Conservation (phyloP, 53 echinoderm and acorn worm genomes). For the Holothuria leucospilota region DNA sequence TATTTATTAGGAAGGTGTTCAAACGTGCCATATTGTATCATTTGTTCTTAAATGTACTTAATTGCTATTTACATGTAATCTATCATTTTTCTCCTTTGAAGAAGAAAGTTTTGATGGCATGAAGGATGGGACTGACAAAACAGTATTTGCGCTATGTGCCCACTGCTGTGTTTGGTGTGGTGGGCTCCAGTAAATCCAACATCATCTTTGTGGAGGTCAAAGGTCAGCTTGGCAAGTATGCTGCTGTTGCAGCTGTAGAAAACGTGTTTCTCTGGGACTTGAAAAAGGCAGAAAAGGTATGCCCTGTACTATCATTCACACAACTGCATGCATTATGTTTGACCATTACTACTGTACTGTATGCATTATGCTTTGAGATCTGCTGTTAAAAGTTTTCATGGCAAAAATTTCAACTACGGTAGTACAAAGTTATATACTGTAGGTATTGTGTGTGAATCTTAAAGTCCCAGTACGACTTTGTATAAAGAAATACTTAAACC, state of each 20-base stretch:
- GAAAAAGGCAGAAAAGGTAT: constrained; percentile 86
- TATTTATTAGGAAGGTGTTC: no score
- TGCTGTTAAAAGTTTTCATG: background rate
- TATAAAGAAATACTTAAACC: no score
- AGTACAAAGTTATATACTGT: no score
- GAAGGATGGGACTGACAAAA: constrained; percentile 90
- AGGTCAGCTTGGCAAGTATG: constrained; percentile 75
- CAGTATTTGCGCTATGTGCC: constrained; percentile 91
- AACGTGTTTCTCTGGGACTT: constrained; percentile 96
- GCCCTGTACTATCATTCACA: background rate
- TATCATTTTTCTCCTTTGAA: no score
- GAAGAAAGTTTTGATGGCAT: background rate
- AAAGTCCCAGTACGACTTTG: no score
- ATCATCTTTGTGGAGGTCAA: constrained; percentile 71
- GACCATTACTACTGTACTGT: background rate
- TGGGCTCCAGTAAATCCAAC: constrained; percentile 87
- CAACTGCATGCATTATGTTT: background rate
- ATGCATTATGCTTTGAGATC: background rate
- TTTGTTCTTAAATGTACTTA: no score
- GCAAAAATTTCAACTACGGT: no score
- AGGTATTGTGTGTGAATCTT: no score
- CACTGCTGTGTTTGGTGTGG: constrained; percentile 90
- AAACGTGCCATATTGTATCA: no score
- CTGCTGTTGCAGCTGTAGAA: constrained; percentile 87
- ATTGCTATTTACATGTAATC: no score